These are phyloP conservation scores for Flabesymbios commensalis DNA, from an alignment of 2,888 invertebrate genomes.

Conservation along the genomic window DNA sequence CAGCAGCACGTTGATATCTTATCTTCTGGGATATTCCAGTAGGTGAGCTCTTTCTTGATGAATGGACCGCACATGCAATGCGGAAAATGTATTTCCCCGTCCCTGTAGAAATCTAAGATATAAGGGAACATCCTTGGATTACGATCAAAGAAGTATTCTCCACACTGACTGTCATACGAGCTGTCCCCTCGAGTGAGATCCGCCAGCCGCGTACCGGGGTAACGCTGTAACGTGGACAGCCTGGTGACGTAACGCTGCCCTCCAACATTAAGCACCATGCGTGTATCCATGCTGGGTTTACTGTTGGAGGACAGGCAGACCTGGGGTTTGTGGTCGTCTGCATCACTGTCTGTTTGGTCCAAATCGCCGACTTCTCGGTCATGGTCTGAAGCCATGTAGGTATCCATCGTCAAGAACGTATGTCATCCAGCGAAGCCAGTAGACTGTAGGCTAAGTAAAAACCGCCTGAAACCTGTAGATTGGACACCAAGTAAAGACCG, in stretches of 20 bases:
- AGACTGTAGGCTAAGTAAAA: no score
- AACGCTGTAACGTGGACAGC: neutral
- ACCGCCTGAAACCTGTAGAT: no score
- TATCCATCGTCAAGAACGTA: no score
- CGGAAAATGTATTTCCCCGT: constrained; percentile 40
- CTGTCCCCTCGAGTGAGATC: neutral
- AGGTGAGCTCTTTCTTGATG: constrained; percentile 37
- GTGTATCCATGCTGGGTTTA: no score
- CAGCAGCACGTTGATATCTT: constrained; percentile 41
- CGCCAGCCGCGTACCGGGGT: constrained; percentile 2
- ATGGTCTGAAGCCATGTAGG: no score
- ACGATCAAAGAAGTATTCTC: constrained; percentile 1
- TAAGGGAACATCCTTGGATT: neutral
- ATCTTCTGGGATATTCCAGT: constrained; percentile 38
- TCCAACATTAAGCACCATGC: neutral
- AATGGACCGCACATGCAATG: constrained; percentile 33
- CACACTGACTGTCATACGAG: neutral
- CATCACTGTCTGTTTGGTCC: no score
- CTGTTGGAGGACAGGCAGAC: no score
- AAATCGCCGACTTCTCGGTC: no score
- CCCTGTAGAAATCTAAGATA: constrained; percentile 2
- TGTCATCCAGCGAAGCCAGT: no score
- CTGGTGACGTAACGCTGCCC: neutral
- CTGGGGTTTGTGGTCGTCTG: no score
- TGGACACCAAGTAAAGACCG: no score